These are phyloP conservation scores for Capitella teleta DNA, from an alignment of 1,140 invertebrate species.

Conservation along the genomic window DNA sequence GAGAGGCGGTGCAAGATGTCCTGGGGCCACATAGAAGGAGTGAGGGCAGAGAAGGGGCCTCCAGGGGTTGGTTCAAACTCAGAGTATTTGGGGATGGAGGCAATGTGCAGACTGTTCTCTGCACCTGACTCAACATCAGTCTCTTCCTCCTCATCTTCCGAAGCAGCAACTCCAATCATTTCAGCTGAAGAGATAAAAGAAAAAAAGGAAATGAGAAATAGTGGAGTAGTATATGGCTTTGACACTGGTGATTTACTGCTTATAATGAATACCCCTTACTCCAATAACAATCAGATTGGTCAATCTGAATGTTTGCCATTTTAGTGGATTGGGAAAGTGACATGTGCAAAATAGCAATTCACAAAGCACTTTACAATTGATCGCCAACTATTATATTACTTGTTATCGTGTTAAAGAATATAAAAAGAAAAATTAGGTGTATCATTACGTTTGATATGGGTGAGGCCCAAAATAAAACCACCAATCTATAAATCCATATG, in stretches of 20 bases:
- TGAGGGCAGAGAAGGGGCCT: slow-evolving; percentile 69
- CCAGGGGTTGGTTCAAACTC: slow-evolving; percentile 37
- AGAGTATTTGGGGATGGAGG: slow-evolving; percentile 13
- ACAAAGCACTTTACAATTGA: neutral
- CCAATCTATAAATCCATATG: too few relatives aligned
- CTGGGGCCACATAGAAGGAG: slow-evolving; percentile 92
- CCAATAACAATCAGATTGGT: slow-evolving; percentile 1
- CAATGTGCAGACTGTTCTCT: slow-evolving; percentile 47
- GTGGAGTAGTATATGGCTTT: neutral
- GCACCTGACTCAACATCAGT: slow-evolving; percentile 26
- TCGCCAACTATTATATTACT: too few relatives aligned
- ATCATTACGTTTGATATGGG: too few relatives aligned
- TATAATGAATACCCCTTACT: neutral
- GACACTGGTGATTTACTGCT: neutral
- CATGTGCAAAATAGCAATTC: neutral
- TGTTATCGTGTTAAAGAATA: too few relatives aligned
- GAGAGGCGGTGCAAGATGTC: slow-evolving; percentile 69
- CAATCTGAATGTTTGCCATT: neutral
- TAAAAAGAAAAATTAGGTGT: too few relatives aligned
- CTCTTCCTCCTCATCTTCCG: slow-evolving; percentile 65
- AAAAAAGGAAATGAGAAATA: slow-evolving; percentile 40
- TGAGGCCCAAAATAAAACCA: too few relatives aligned
- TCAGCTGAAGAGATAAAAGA: slow-evolving; percentile 49
- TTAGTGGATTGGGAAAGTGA: neutral
- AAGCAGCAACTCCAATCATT: too few relatives aligned